These are phyloP conservation scores for Tragopan temminckii DNA, from an alignment of 2,797 vertebrate species.

Conservation along the genomic window DNA sequence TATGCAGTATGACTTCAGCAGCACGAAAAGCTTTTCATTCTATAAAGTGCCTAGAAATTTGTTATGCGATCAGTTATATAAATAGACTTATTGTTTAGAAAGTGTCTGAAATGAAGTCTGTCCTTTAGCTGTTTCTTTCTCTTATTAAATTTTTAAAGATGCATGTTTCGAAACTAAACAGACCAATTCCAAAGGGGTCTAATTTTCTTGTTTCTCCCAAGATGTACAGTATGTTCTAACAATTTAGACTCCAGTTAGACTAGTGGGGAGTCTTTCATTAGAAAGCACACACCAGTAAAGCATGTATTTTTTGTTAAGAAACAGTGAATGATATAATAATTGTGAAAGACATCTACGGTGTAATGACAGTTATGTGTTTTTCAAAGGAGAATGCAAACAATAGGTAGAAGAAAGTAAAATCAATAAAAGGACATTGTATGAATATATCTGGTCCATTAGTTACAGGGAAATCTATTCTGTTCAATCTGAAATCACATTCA, in stretches of 20 bases:
- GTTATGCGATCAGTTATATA: conserved; percentile 58
- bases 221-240: conserved; percentile 53
- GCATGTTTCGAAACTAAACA: conserved; percentile 61
- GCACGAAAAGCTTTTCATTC: conserved; percentile 49
- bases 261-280: conserved; percentile 56
- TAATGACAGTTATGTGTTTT: conserved; percentile 72
- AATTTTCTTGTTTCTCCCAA: conserved; percentile 56
- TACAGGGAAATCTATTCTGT: conserved; percentile 77
- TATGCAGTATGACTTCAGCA: background rate
- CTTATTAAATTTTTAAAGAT: conserved; percentile 60
- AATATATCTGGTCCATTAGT: conserved; percentile 81
- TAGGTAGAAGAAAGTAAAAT: conserved; percentile 80
- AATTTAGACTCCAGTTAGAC: conserved; percentile 39
- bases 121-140: conserved; percentile 50
- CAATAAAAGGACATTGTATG: conserved; percentile 80
- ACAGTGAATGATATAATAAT: conserved; percentile 73
- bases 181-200: conserved; percentile 54
- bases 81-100: conserved; percentile 73
- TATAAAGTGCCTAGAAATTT: conserved; percentile 51
- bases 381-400: conserved; percentile 76
- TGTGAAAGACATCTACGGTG: conserved; percentile 56
- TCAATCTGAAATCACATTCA: conserved; percentile 72
- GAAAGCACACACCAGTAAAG: conserved; percentile 33
- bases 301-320: conserved; percentile 66
- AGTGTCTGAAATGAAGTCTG: conserved; percentile 56